Evolutionary conservation across 2,888 invertebrate species (phyloP).

Genomic region (Laspeyria flexula): DNA sequence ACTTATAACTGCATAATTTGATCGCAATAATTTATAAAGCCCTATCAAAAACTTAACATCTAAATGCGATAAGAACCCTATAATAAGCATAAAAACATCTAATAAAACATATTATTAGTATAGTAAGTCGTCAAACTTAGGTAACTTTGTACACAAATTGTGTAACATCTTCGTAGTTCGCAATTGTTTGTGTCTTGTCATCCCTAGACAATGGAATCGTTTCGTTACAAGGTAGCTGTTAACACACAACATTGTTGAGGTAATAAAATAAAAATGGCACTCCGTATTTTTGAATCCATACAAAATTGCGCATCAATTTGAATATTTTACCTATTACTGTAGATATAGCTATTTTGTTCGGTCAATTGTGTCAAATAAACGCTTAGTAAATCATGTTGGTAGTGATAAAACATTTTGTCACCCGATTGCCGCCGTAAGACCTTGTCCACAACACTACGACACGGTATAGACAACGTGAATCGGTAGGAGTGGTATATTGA

Average conservation of each 20-base stretch:
- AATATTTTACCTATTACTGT: slow-evolving; percentile 11
- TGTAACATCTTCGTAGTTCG: not conserved
- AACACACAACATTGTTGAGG: not conserved
- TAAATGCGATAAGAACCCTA: no score
- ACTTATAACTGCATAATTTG: no score
- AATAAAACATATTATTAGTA: no score
- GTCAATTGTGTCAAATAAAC: slow-evolving; percentile 14
- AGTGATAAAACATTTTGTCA: slow-evolving; percentile 37
- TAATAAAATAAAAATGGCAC: slow-evolving; percentile 5
- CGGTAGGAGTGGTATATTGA: no score
- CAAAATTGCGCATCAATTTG: slow-evolving; percentile 11
- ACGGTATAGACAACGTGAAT: no score
- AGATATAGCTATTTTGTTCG: slow-evolving; percentile 2
- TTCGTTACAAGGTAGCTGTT: slow-evolving; percentile 2
- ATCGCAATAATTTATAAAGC: no score
- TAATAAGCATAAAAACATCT: no score
- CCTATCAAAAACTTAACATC: no score
- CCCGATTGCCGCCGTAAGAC: slow-evolving; percentile 30
- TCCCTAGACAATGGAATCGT: slow-evolving; percentile 1
- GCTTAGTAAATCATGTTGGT: slow-evolving; percentile 14
- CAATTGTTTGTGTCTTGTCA: slow-evolving; percentile 2
- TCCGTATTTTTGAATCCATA: slow-evolving; percentile 1
- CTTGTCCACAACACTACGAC: no score
- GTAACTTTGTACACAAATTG: not conserved
- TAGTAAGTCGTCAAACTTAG: not conserved